Percentiles rank a stretch among this genome's conserved stretches.
Evolutionary conservation across 2,797 vertebrate genomes (phyloP).

Genomic region (Petrocephalus sullivani): DNA sequence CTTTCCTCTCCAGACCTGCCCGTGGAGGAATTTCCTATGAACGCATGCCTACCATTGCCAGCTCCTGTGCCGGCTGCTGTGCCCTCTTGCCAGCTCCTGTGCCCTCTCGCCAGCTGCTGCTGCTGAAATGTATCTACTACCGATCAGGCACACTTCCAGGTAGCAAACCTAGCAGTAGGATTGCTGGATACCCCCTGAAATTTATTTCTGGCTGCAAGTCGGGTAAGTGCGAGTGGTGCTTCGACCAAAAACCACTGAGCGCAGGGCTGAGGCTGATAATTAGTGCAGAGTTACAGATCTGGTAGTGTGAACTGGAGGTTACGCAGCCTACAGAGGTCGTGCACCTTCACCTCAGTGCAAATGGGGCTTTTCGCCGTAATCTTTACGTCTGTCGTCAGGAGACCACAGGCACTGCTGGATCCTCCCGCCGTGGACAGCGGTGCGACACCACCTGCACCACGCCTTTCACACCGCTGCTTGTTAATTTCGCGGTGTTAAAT

Average conservation of each 20-base stretch:
- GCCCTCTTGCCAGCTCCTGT: too few relatives aligned
- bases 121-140: too few relatives aligned
- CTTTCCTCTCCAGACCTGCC: not conserved
- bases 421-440: too few relatives aligned
- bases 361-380: not conserved
- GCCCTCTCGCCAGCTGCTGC: too few relatives aligned
- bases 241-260: not conserved
- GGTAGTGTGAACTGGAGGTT: not conserved
- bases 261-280: not conserved
- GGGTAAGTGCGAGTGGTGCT: not conserved
- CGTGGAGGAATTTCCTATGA: not conserved
- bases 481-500: not conserved
- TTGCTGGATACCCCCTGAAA: not conserved
- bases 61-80: not conserved
- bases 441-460: too few relatives aligned
- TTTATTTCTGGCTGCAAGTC: not conserved
- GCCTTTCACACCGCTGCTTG: not conserved
- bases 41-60: not conserved
- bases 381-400: not conserved
- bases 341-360: not conserved
- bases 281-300: not conserved
- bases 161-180: not conserved
- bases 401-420: not conserved
- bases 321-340: not conserved
- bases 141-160: not conserved